Conservation (phyloP, 2,888 invertebrate species). For the Platycnemis pennipes region DNA sequence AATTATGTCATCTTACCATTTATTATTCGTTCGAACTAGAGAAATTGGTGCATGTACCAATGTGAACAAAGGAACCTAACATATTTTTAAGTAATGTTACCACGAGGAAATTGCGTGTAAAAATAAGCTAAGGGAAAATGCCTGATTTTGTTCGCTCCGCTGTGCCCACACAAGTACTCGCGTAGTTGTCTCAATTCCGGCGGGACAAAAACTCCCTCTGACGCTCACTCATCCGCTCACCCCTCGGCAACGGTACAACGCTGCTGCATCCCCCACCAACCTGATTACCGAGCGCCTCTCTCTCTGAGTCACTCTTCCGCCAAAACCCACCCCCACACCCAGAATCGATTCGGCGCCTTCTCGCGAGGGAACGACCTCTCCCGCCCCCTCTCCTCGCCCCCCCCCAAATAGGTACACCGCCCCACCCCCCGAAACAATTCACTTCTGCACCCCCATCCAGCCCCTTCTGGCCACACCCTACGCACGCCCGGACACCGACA, state of each 20-base stretch:
- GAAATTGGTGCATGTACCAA: too few species aligned
- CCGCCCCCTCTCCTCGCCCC: background rate
- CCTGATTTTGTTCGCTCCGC: too few species aligned
- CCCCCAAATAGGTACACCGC: background rate
- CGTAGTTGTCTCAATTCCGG: background rate
- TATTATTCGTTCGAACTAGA: too few species aligned
- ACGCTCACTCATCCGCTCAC: background rate
- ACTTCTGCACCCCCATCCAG: background rate
- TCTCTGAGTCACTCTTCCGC: background rate
- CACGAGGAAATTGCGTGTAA: too few species aligned
- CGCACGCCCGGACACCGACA: background rate
- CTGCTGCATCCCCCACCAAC: background rate
- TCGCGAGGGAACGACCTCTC: conserved; percentile 63
- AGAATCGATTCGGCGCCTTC: conserved; percentile 46
- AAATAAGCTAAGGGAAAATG: too few species aligned
- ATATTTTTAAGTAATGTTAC: too few species aligned
- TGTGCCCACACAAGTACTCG: too few species aligned
- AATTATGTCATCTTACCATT: too few species aligned
- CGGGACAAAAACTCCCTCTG: background rate
- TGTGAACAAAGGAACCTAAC: too few species aligned
- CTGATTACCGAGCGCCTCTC: too few species aligned
- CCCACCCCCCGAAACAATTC: background rate
- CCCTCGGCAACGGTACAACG: background rate
- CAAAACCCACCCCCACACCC: background rate
- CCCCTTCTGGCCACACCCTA: background rate